Evolutionary conservation across 2,113 vertebrate species (phyloP), one percentile per base, ranked within the genome.

Genomic region (Anarhynchus alexandrinus): DNA sequence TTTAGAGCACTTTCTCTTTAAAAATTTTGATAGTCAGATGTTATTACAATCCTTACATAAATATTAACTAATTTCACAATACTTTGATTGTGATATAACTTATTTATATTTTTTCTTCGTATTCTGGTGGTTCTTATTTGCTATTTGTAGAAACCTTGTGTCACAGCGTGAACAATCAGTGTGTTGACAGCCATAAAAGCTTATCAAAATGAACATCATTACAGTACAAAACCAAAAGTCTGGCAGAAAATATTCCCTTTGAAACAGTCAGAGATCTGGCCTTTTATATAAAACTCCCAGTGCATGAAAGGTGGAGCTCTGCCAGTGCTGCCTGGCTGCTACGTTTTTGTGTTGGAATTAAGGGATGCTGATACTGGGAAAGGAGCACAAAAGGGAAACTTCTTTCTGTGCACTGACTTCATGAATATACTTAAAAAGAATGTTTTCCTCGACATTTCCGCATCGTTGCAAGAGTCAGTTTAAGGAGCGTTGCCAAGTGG

Each of bases 191-290:
- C 32, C 36, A 59, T 86, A 88, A 86, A 92, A 69, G 55, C 34
- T 76, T 95, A 81, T 77, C 58, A 74, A 94, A 96, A 80, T 82
- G 22, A 96, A 38, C 11, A 86, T 47, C 47, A 57, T 38, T 93
- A 79, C 42, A 55, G 42, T 45, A 80, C n/a, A 85, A 93, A 96
- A 43, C 16, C 29, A 65, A 43, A 84, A 87, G 43, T 66, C 42
- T 67, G 66, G 25, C 74, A 29, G 15, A 96, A 97, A 89, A 94
- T 92, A 91, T 40, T 94, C n/a, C 12, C 67, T 92, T 88, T 93
- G 69, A 96, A 97, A 83, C 42, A 83, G 49, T 51, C 81, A 49
- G 76, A 86, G 43, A 80, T 73, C 51, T 86, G 59, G 25, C n/a
- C 13, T 85, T 73, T 76, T 67, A n/a, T 61, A 57, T 67, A 74